Evolutionary conservation across 2,113 vertebrate genomes (phyloP).

Genomic region (Argyrosomus japonicus): DNA sequence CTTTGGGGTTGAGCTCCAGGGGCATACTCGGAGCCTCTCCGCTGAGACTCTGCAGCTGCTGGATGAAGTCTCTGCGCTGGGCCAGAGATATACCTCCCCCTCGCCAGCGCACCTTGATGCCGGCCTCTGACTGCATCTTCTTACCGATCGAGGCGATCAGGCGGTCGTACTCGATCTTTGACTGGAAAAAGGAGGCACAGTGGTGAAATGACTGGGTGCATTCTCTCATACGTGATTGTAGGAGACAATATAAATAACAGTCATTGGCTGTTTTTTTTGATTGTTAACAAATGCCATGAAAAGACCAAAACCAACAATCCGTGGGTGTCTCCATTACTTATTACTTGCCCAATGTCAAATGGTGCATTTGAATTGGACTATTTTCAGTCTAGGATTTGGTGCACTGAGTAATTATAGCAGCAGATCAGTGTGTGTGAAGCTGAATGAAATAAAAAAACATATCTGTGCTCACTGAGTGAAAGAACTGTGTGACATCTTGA

Average conservation of each 20-base stretch:
- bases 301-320: not conserved
- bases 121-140: slow-evolving; percentile 88
- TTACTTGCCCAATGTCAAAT: too few relatives aligned
- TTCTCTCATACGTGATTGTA: not conserved
- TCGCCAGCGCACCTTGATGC: slow-evolving; percentile 93
- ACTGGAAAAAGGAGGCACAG: slow-evolving; percentile 75
- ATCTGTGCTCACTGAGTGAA: too few relatives aligned
- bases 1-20: slow-evolving; percentile 93
- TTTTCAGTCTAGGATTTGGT: not conserved
- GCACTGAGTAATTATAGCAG: not conserved
- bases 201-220: not conserved
- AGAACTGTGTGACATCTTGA: too few relatives aligned
- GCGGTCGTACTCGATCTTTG: slow-evolving; percentile 96
- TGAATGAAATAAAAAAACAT: too few relatives aligned
- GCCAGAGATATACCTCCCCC: slow-evolving; percentile 89
- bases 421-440: not conserved
- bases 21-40: slow-evolving; percentile 86
- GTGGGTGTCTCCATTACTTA: too few relatives aligned
- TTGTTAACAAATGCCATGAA: not conserved
- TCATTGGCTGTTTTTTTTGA: not conserved
- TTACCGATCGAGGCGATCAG: slow-evolving; percentile 94
- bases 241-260: not conserved
- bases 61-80: slow-evolving; percentile 92
- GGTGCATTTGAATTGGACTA: too few relatives aligned
- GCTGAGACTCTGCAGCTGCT: slow-evolving; percentile 91